phyloP scores from a whole-genome alignment of 1,140 invertebrate genomes.

The Pseudomyrmex sp. region DNA sequence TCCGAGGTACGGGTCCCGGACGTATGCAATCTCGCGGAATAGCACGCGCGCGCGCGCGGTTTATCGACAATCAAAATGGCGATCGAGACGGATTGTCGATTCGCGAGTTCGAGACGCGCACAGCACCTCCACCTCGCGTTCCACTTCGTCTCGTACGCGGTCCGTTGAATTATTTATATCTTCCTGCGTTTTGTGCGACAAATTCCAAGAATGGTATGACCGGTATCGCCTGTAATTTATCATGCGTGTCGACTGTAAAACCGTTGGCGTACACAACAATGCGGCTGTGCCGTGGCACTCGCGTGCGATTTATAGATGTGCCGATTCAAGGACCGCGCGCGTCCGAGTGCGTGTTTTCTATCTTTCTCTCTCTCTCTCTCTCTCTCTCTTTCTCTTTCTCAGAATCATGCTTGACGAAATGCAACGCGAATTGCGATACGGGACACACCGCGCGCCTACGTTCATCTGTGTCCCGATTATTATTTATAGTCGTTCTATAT shows the following conservation, averaged over 20 bases:
- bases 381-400: no score
- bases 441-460: no score
- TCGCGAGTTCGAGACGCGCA: constrained; percentile 7
- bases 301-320: constrained; percentile 51
- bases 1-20: neutral
- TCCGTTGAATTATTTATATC: constrained; percentile 54
- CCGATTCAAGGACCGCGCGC: constrained; percentile 49
- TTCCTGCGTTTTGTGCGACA: constrained; percentile 50
- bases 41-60: neutral
- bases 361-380: no score
- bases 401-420: constrained; percentile 57
- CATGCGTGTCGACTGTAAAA: constrained; percentile 55
- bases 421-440: constrained; percentile 5
- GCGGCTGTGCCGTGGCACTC: neutral
- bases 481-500: neutral
- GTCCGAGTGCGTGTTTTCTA: constrained; percentile 8
- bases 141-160: neutral
- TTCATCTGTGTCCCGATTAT: neutral
- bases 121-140: neutral
- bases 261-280: constrained; percentile 42
- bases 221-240: constrained; percentile 41
- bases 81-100: neutral
- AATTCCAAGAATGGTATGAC: constrained; percentile 51
- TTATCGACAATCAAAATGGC: constrained; percentile 1
- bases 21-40: neutral